phyloP scores from a whole-genome alignment of 1,140 invertebrate species.

The Temnothorax nylanderi region DNA sequence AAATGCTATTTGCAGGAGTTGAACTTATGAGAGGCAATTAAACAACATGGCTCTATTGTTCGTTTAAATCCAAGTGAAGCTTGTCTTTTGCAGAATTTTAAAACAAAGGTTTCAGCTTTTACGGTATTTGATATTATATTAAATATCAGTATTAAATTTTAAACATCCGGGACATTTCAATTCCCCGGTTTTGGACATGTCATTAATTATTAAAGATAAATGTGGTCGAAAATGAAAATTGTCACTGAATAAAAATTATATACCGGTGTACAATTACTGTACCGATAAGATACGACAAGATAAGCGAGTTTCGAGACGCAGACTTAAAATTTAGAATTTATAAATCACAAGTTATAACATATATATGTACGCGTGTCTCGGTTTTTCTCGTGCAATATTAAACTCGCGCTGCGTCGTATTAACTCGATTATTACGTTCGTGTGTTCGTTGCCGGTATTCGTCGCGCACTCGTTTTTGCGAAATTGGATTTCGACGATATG shows the following conservation, averaged over 20 bases:
- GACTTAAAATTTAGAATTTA: not conserved
- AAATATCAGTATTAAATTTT: not conserved
- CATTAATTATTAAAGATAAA: not conserved
- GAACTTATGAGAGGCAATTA: not conserved
- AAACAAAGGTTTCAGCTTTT: not conserved
- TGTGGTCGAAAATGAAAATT: not conserved
- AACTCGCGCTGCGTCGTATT: not conserved
- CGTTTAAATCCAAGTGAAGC: not conserved
- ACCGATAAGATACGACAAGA: not conserved
- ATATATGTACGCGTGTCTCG: too few relatives aligned
- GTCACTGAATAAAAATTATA: not conserved
- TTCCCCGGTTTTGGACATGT: not conserved
- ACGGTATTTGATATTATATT: conserved; percentile 6
- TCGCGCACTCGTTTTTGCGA: conserved; percentile 38
- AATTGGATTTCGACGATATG: conserved; percentile 40
- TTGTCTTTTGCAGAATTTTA: not conserved
- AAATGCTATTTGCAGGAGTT: not conserved
- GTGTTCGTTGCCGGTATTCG: not conserved
- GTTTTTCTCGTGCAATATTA: not conserved
- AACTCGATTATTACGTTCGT: conserved; percentile 9
- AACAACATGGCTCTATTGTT: not conserved
- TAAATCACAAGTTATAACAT: conserved; percentile 18
- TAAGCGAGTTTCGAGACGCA: not conserved
- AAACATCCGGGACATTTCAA: not conserved
- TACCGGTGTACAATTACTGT: not conserved